phyloP scores from a whole-genome alignment of 2,113 vertebrate species.

The Melanocharis versteri region DNA sequence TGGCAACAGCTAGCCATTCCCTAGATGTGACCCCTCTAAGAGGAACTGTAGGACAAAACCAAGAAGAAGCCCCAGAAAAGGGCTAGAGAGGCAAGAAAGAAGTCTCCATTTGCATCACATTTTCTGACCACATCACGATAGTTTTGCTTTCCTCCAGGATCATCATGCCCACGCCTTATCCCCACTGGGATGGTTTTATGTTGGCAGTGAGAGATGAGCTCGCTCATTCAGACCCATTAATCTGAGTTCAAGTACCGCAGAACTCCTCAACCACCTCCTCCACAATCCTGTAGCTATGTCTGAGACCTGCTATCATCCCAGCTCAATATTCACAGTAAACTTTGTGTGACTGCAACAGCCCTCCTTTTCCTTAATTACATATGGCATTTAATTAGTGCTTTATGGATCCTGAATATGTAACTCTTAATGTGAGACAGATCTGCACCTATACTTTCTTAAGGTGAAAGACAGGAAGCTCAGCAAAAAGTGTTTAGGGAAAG shows the following conservation, averaged over 20 bases:
- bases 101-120: neutral
- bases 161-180: neutral
- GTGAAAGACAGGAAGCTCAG: neutral
- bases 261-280: neutral
- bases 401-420: neutral
- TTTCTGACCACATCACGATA: neutral
- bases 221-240: rapidly evolving
- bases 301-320: neutral
- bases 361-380: neutral
- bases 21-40: neutral
- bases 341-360: neutral
- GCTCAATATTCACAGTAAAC: neutral
- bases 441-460: neutral
- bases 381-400: neutral
- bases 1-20: neutral
- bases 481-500: neutral
- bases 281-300: neutral
- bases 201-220: neutral
- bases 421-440: neutral
- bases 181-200: neutral
- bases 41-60: neutral
- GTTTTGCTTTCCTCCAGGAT: neutral
- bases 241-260: neutral
- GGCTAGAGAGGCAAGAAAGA: neutral
- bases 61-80: neutral